Evolutionary conservation across 1,140 invertebrate species (phyloP).

Genomic region (Gyrodactylus bullatarudis): DNA sequence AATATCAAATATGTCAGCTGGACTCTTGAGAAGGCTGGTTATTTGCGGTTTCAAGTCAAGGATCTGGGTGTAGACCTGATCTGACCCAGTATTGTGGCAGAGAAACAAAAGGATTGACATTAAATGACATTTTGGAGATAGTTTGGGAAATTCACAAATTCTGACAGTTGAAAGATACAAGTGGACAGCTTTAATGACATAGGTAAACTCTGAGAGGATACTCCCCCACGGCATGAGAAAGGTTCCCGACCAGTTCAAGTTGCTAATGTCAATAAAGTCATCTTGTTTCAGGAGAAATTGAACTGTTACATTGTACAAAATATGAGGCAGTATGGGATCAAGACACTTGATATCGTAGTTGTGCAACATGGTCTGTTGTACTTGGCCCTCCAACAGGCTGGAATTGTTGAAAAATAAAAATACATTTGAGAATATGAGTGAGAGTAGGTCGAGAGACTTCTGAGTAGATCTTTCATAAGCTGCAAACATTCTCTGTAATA

Average conservation of each 20-base stretch:
- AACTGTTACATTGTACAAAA: background rate
- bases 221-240: background rate
- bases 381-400: no score
- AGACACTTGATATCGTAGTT: background rate
- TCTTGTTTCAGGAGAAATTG: background rate
- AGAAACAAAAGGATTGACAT: no score
- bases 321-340: background rate
- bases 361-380: no score
- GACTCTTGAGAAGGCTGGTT: no score
- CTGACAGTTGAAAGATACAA: background rate
- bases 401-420: background rate
- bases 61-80: no score
- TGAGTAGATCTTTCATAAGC: background rate
- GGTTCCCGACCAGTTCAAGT: background rate
- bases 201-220: background rate
- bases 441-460: background rate
- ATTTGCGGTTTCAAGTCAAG: no score
- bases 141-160: background rate
- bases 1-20: no score
- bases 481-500: no score
- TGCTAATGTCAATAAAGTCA: background rate
- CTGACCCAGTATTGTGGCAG: no score
- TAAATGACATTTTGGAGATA: no score
- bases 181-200: background rate
- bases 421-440: background rate